phyloP scores from a whole-genome alignment of 2,797 vertebrate genomes.

The Silurus lanzhouensis region DNA sequence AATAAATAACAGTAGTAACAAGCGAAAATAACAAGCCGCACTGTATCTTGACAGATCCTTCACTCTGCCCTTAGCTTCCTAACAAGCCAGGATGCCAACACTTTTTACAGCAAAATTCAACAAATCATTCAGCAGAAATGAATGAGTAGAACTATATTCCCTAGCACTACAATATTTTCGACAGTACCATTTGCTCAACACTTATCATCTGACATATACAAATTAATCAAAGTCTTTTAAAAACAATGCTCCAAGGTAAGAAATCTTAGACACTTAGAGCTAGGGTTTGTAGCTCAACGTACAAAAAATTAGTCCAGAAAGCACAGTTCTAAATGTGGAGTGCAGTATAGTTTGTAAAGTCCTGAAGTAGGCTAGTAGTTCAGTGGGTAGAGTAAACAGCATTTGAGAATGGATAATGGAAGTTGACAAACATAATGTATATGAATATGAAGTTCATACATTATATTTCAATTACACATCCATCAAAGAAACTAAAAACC shows the following conservation, averaged over 20 bases:
- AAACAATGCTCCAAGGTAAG: background rate
- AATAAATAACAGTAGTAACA: conserved; percentile 13
- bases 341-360: background rate
- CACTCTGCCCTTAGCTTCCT: background rate
- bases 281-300: background rate
- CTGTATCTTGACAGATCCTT: conserved; percentile 1
- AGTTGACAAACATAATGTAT: background rate
- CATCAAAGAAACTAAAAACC: background rate
- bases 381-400: background rate
- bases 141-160: background rate
- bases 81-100: background rate
- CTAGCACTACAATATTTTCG: background rate
- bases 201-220: background rate
- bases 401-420: background rate
- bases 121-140: background rate
- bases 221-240: background rate
- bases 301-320: background rate
- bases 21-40: conserved; percentile 15
- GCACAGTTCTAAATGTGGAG: background rate
- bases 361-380: background rate
- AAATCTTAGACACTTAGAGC: background rate
- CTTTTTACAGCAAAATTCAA: conserved; percentile 3
- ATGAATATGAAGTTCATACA: background rate
- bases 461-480: background rate
- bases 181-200: background rate